Conservation (phyloP, 2,113 vertebrate species). For the Pithys albifrons region DNA sequence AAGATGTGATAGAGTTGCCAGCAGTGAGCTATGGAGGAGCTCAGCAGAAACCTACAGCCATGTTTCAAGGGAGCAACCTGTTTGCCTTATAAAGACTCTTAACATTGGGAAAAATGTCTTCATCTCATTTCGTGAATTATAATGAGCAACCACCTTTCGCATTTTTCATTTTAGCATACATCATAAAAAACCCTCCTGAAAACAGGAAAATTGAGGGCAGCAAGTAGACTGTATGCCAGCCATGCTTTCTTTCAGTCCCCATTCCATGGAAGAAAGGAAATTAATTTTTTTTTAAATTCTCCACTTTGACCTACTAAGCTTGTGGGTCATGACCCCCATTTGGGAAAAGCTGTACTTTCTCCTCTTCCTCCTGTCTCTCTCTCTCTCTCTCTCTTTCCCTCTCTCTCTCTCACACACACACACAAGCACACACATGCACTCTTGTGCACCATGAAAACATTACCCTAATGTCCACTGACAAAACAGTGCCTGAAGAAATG, state of each 20-base stretch:
- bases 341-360: constrained; percentile 36
- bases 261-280: constrained; percentile 50
- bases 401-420: no score
- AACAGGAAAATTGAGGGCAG: neutral
- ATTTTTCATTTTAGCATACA: neutral
- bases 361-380: neutral
- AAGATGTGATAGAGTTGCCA: neutral
- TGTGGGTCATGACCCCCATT: neutral
- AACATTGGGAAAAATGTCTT: neutral
- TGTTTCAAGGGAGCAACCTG: neutral
- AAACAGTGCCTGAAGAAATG: constrained; percentile 30
- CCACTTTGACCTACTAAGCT: constrained; percentile 29
- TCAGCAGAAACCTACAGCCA: neutral
- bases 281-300: constrained; percentile 30
- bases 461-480: constrained; percentile 30
- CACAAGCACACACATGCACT: neutral
- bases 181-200: neutral
- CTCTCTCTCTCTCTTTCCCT: neutral
- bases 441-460: neutral
- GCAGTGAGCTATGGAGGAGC: neutral
- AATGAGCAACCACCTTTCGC: neutral
- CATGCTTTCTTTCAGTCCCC: neutral
- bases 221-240: neutral
- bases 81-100: neutral
- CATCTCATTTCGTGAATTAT: neutral